Evolutionary conservation across 1,140 invertebrate species (phyloP), one percentile per base, ranked within the genome.

Genomic region (Bactericera cockerelli): DNA sequence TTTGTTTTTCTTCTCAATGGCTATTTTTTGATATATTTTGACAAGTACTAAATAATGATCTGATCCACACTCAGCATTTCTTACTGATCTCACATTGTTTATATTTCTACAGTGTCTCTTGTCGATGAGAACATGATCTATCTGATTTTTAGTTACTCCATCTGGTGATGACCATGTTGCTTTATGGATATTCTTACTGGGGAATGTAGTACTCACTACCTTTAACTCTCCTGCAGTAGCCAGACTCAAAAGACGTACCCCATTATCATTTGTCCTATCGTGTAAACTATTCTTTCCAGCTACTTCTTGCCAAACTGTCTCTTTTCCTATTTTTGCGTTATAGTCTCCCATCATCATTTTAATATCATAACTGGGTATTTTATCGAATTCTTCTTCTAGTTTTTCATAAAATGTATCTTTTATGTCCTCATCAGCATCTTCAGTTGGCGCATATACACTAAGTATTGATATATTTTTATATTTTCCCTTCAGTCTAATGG

Each of bases 101-200:
- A n/a, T n/a, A n/a, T n/a, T n/a, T n/a, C n/a, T n/a, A n/a, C n/a
- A n/a, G n/a, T n/a, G n/a, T n/a, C n/a, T n/a, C n/a, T 39, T 26
- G 26, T 62, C 54, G 25, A 63, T 64, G 24, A 57, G 14, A 2
- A 63, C 60, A 59, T 64, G 60, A 28, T 65, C 61, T 33, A 65
- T 62, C 59, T 65, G 61, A 21, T 63, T 63, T 28, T 57, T 58
- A 2, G 56, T 59, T 8, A 55, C 11, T 26, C 61, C 60, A 60
- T 62, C 58, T 42, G 61, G 62, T 19, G 65, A 59, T 19, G 2
- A n/a, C 64, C 62, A 60, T 13, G 59, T 61, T n/a, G 53, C 58
- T 59, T 64, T 65, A 56, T 67, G 63, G 22, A 66, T 65, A 22
- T 65, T 55, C 59, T 57, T 65, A n/a, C 56, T 53, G 38, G 62